These are phyloP conservation scores for Mylabris sibirica DNA, from an alignment of 2,888 invertebrate species.

Conservation along the genomic window DNA sequence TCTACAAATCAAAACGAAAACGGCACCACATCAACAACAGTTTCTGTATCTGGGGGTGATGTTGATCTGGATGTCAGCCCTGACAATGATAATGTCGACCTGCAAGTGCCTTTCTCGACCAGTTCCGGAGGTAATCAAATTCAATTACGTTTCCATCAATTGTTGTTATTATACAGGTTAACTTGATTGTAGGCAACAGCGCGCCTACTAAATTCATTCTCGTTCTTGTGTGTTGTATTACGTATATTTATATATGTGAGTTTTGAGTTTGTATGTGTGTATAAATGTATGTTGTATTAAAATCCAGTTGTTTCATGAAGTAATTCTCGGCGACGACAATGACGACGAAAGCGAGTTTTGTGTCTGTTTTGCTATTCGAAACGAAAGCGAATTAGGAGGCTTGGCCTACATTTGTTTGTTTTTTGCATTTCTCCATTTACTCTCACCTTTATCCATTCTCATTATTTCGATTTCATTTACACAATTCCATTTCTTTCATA, in stretches of 20 bases:
- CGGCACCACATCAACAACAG: slow-evolving; percentile 56
- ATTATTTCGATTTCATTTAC: background rate
- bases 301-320: slow-evolving; percentile 1
- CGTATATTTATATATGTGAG: slow-evolving; percentile 25
- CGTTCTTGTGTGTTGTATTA: slow-evolving; percentile 26
- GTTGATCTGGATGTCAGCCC: slow-evolving; percentile 64
- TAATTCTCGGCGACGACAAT: background rate
- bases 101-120: slow-evolving; percentile 70
- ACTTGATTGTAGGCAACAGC: slow-evolving; percentile 42
- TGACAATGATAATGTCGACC: slow-evolving; percentile 67
- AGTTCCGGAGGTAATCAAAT: slow-evolving; percentile 67
- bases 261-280: slow-evolving; percentile 31
- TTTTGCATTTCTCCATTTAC: background rate
- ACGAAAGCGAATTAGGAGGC: slow-evolving; percentile 6
- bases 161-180: slow-evolving; percentile 46
- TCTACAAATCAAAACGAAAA: slow-evolving; percentile 65
- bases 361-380: no score
- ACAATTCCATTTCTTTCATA: background rate
- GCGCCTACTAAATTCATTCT: slow-evolving; percentile 47
- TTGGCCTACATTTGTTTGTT: background rate
- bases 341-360: background rate
- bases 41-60: slow-evolving; percentile 60
- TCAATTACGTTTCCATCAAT: slow-evolving; percentile 31
- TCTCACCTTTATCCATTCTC: background rate
- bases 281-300: slow-evolving; percentile 27